These are phyloP conservation scores for Ceratina australensis DNA, from an alignment of 1,140 invertebrate species.

Conservation along the genomic window DNA sequence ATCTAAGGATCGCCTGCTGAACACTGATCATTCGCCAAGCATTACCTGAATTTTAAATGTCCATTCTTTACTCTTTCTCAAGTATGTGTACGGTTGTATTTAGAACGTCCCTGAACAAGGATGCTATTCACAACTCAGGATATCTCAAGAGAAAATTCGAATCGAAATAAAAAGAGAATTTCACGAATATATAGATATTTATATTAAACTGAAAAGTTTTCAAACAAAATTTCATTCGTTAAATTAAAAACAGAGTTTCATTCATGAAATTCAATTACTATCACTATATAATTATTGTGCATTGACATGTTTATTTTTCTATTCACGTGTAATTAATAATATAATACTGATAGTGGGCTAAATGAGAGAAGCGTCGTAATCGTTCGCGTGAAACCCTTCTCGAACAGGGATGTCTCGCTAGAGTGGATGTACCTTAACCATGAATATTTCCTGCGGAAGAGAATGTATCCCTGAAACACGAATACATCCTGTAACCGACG, in stretches of 20 bases:
- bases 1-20: too few relatives aligned
- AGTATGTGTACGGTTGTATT: background rate
- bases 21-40: too few relatives aligned
- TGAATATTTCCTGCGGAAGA: background rate
- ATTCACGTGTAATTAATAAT: too few relatives aligned
- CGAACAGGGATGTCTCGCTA: too few relatives aligned
- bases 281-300: too few relatives aligned
- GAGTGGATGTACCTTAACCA: background rate
- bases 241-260: too few relatives aligned
- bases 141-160: background rate
- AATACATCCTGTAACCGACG: background rate
- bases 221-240: too few relatives aligned
- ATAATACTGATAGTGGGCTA: too few relatives aligned
- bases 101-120: constrained; percentile 6
- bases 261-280: too few relatives aligned
- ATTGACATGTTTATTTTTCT: too few relatives aligned
- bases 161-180: too few relatives aligned
- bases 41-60: too few relatives aligned
- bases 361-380: background rate
- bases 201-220: background rate
- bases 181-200: background rate
- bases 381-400: background rate
- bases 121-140: background rate
- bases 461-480: background rate
- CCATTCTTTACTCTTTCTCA: constrained; percentile 15